These are phyloP conservation scores for Myotis planiceps DNA, from an alignment of 2,797 vertebrate genomes.

Conservation along the genomic window DNA sequence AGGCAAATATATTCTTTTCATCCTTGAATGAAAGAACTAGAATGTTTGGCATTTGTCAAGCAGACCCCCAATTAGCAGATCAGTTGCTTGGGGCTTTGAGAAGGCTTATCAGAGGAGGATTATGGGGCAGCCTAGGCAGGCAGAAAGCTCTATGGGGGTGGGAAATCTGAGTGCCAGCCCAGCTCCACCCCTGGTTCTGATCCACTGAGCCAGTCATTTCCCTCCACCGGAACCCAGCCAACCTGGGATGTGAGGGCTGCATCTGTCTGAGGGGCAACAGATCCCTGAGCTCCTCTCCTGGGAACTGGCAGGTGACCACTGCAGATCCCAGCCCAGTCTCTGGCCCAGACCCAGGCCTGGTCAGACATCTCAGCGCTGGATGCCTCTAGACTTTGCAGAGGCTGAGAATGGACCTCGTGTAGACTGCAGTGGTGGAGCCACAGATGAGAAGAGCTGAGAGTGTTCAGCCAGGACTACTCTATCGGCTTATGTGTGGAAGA, in stretches of 20 bases:
- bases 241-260: no score
- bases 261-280: not conserved
- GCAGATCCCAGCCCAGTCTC: not conserved
- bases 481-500: not conserved
- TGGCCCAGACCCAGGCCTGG: not conserved
- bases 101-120: not conserved
- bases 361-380: not conserved
- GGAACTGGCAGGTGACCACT: not conserved
- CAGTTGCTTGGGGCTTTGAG: conserved; percentile 13
- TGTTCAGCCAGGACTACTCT: not conserved
- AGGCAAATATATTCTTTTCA: conserved; percentile 56
- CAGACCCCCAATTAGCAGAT: conserved; percentile 39
- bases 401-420: not conserved
- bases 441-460: not conserved
- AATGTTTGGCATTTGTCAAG: conserved; percentile 22
- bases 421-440: not conserved
- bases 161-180: not conserved
- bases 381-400: not conserved
- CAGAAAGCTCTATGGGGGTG: not conserved
- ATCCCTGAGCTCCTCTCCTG: not conserved
- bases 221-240: no score
- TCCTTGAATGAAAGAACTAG: conserved; percentile 39
- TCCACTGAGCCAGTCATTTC: not conserved
- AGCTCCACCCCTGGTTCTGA: not conserved
- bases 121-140: not conserved